These are phyloP conservation scores for Himalopsyche kuldschensis DNA, from an alignment of 2,888 invertebrate species.

Conservation along the genomic window DNA sequence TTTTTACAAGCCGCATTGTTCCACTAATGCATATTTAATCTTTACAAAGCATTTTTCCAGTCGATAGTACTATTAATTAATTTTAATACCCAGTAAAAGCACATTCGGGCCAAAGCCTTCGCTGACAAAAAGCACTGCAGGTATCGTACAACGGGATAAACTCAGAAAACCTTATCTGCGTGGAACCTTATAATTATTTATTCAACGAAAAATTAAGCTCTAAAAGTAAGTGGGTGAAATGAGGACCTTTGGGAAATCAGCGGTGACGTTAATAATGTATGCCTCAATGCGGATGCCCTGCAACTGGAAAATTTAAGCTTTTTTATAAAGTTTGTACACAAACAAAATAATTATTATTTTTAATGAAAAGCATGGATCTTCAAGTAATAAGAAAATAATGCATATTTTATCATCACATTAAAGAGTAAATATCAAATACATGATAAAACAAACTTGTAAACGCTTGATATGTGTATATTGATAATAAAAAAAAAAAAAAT, in stretches of 20 bases:
- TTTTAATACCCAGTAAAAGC: neutral
- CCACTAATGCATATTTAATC: neutral
- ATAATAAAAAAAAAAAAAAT: no score
- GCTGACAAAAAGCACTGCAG: conserved; percentile 4
- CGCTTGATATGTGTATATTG: no score
- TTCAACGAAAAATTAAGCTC: conserved; percentile 31
- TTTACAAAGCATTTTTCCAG: neutral
- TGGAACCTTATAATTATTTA: conserved; percentile 18
- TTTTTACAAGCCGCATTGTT: neutral
- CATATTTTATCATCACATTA: no score
- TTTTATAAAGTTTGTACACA: neutral
- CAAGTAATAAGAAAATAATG: no score
- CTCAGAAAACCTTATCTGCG: neutral
- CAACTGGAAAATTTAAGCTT: neutral
- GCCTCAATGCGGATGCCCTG: neutral
- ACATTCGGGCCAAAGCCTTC: neutral
- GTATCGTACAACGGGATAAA: neutral
- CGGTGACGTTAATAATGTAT: conserved; percentile 26
- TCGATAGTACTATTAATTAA: neutral
- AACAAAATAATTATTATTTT: neutral
- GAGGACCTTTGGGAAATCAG: conserved; percentile 28
- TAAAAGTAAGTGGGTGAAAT: conserved; percentile 30
- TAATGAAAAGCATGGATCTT: no score
- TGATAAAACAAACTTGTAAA: no score
- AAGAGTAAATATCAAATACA: no score